Percentiles rank a stretch among this genome's conserved stretches.
Conservation (phyloP, 2,797 vertebrate species). For the Acipenser oxyrinchus region DNA sequence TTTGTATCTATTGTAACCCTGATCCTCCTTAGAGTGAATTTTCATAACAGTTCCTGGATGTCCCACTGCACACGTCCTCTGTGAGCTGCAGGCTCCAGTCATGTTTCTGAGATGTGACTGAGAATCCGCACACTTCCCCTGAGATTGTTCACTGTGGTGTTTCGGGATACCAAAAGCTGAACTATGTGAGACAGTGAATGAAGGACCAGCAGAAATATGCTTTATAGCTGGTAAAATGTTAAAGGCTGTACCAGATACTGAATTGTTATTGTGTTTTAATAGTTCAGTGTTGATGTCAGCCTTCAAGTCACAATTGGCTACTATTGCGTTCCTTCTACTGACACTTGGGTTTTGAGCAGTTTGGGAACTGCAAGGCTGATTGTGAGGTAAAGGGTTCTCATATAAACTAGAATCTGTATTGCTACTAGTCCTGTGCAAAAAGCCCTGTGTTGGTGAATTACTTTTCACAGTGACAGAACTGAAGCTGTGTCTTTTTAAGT, state of each 20-base stretch:
- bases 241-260: conserved; percentile 16
- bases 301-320: not conserved
- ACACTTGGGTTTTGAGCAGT: conserved; percentile 16
- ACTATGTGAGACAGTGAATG: conserved; percentile 22
- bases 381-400: conserved; percentile 13
- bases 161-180: conserved; percentile 37
- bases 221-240: too few relatives aligned
- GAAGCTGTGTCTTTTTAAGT: too few relatives aligned
- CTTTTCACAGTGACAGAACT: not conserved
- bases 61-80: conserved; percentile 12
- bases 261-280: conserved; percentile 40
- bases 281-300: conserved; percentile 36
- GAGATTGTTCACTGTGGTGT: conserved; percentile 45
- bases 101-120: conserved; percentile 40
- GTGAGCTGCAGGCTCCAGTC: conserved; percentile 8
- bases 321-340: conserved; percentile 44
- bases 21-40: conserved; percentile 19
- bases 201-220: too few relatives aligned
- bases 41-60: conserved; percentile 28
- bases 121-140: conserved; percentile 41
- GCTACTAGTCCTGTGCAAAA: conserved; percentile 34
- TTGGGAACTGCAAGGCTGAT: conserved; percentile 19
- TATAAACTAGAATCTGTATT: conserved; percentile 13
- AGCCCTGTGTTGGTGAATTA: conserved; percentile 29
- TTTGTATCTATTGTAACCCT: conserved; percentile 31